Evolutionary conservation across 2,113 vertebrate species (phyloP).

Genomic region (Pycnonotus jocosus): DNA sequence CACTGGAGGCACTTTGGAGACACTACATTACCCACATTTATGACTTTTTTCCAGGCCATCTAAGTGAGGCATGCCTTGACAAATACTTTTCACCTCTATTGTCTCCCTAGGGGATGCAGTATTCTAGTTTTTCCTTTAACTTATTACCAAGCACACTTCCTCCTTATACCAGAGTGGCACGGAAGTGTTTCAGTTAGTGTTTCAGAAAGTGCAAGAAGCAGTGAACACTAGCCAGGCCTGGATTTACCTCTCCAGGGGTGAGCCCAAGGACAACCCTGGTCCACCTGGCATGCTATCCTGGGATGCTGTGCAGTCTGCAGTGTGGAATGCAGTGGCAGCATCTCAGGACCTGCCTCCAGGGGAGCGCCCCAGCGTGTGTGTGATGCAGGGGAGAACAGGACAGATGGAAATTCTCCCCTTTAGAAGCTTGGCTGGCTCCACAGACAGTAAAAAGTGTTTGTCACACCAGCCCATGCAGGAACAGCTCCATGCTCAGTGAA

Average conservation of each 20-base stretch:
- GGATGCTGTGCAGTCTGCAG: background rate
- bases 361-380: background rate
- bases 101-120: background rate
- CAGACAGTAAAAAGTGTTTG: background rate
- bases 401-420: background rate
- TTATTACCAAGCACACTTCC: background rate
- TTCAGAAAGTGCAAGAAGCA: background rate
- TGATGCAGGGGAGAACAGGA: background rate
- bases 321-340: background rate
- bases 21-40: background rate
- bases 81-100: background rate
- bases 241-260: background rate
- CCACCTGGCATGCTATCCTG: background rate
- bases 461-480: background rate
- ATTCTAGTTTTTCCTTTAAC: background rate
- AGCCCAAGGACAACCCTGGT: background rate
- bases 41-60: background rate
- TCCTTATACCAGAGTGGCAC: background rate
- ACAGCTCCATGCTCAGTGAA: background rate
- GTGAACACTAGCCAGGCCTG: background rate
- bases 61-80: background rate
- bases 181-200: background rate
- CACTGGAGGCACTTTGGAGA: background rate
- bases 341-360: background rate
- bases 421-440: background rate